A percentile compares a stretch with the other conserved stretches of the same genome.
Evolutionary conservation across 2,113 vertebrate genomes (phyloP).

Genomic region (Megaleporinus macrocephalus): DNA sequence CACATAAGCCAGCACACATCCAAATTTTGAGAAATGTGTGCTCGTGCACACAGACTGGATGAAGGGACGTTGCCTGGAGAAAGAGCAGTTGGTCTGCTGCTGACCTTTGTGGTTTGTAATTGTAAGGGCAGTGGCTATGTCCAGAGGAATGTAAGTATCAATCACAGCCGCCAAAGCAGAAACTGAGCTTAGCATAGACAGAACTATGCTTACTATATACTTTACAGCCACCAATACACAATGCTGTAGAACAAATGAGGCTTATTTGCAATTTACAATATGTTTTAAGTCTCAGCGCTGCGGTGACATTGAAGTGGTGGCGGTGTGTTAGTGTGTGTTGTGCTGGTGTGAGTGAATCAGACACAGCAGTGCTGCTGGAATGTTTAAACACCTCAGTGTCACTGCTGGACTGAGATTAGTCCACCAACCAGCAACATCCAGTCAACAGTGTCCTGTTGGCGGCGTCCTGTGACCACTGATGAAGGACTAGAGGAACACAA

Average conservation of each 20-base stretch:
- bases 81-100: conserved; percentile 30
- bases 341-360: too few species aligned
- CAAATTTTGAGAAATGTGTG: conserved; percentile 17
- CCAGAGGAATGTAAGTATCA: neutral
- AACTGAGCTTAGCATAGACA: conserved; percentile 1
- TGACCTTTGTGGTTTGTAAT: conserved; percentile 31
- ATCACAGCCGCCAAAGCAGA: neutral
- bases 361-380: too few species aligned
- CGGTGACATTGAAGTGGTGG: too few species aligned
- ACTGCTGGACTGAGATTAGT: too few species aligned
- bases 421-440: too few species aligned
- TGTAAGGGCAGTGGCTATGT: conserved; percentile 10
- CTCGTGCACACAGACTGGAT: neutral
- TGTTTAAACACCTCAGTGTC: too few species aligned
- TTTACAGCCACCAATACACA: conserved; percentile 15
- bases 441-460: too few species aligned
- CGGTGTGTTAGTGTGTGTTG: too few species aligned
- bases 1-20: neutral
- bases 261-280: too few species aligned
- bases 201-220: conserved; percentile 2
- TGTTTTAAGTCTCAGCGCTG: too few species aligned
- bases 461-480: too few species aligned
- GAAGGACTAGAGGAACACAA: too few species aligned
- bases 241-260: neutral
- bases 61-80: conserved; percentile 6